These are phyloP conservation scores for Bombus soroeensis DNA, from an alignment of 1,140 invertebrate genomes.

Conservation along the genomic window DNA sequence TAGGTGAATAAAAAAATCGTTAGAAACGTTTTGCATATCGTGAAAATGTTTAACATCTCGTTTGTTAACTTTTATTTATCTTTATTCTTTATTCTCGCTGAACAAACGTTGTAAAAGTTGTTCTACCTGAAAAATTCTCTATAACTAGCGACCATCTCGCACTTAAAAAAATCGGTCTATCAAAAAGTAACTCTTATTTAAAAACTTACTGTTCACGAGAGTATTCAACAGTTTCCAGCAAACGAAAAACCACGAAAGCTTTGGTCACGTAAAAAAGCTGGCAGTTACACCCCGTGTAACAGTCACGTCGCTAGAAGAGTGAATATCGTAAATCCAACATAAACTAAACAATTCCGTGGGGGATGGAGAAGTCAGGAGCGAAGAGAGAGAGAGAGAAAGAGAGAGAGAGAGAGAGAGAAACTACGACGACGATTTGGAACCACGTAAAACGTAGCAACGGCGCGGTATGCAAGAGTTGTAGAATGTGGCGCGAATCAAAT, in stretches of 20 bases:
- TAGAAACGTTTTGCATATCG: background rate
- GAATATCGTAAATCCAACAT: slow-evolving; percentile 2
- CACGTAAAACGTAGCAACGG: background rate
- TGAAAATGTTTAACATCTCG: background rate
- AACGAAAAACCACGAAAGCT: background rate
- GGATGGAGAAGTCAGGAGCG: background rate
- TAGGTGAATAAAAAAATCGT: background rate
- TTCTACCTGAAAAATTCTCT: background rate
- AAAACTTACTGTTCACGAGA: background rate
- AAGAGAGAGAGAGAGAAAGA: background rate
- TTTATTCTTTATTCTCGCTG: background rate
- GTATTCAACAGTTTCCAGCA: background rate
- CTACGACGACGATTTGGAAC: no score
- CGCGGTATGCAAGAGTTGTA: background rate
- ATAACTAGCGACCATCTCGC: background rate
- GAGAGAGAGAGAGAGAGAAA: background rate
- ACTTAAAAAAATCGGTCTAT: background rate
- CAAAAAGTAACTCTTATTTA: background rate
- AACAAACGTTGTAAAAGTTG: background rate
- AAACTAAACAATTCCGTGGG: background rate
- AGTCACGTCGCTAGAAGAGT: background rate
- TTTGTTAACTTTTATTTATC: background rate
- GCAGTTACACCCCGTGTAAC: background rate
- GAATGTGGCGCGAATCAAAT: slow-evolving; percentile 38
- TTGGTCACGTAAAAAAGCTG: background rate